Percentiles rank a stretch among this genome's conserved stretches.
phyloP scores from a whole-genome alignment of 2,797 vertebrate species.

The Meda fulgida region DNA sequence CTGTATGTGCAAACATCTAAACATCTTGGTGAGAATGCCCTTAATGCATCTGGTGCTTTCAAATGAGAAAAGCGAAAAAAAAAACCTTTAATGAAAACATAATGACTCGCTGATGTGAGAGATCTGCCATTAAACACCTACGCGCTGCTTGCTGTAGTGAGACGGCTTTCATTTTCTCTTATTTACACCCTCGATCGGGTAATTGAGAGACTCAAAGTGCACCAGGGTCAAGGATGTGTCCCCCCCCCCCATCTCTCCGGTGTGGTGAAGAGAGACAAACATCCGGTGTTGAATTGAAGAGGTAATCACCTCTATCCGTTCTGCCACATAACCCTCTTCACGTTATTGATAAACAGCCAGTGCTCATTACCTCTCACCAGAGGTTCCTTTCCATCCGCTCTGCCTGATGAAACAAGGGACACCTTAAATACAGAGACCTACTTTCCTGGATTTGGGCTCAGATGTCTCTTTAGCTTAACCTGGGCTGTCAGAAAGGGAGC shows the following conservation, averaged over 20 bases:
- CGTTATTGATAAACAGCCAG: conserved; percentile 61
- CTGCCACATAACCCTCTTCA: conserved; percentile 55
- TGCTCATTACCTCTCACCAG: conserved; percentile 48
- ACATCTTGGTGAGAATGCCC: conserved; percentile 17
- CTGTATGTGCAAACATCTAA: conserved; percentile 9
- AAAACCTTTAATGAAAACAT: conserved; percentile 3
- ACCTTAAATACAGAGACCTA: conserved; percentile 27
- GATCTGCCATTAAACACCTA: conserved; percentile 37
- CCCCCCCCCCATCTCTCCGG: background rate
- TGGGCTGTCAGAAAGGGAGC: conserved; percentile 50
- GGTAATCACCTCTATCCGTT: conserved; percentile 56
- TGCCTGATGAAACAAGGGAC: conserved; percentile 42
- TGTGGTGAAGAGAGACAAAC: conserved; percentile 49
- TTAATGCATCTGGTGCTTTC: conserved; percentile 16
- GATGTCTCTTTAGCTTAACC: conserved; percentile 38
- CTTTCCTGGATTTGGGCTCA: conserved; percentile 20
- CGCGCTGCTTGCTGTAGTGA: conserved; percentile 8
- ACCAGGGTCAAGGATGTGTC: conserved; percentile 31
- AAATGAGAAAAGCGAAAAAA: background rate
- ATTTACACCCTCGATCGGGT: conserved; percentile 20
- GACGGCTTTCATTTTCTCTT: conserved; percentile 30
- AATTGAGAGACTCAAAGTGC: conserved; percentile 51
- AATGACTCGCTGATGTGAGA: conserved; percentile 22
- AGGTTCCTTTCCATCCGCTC: conserved; percentile 31
- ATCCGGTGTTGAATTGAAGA: conserved; percentile 50